Evolutionary conservation across 2,797 vertebrate species (phyloP).

Genomic region (Hybognathus amarus): DNA sequence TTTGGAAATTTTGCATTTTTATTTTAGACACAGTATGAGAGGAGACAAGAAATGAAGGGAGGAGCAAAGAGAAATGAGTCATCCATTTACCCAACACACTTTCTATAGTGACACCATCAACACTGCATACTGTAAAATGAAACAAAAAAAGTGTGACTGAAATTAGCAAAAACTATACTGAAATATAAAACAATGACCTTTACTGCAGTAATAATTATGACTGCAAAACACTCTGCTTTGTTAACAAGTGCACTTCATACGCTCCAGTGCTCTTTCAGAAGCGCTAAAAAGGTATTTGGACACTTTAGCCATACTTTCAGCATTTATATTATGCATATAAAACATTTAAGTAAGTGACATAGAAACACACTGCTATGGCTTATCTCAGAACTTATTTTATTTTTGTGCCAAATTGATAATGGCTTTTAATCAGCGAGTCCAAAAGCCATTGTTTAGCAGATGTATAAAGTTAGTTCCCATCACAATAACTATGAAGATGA

Average conservation of each 20-base stretch:
- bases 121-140: neutral
- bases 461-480: neutral
- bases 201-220: neutral
- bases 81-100: constrained; percentile 8
- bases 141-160: neutral
- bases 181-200: constrained; percentile 4
- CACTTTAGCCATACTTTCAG: neutral
- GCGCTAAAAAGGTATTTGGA: neutral
- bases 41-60: neutral
- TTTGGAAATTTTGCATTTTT: neutral
- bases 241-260: neutral
- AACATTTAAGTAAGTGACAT: neutral
- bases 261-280: neutral
- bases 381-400: neutral
- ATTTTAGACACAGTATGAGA: neutral
- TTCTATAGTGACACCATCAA: constrained; percentile 10
- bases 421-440: neutral
- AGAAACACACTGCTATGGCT: neutral
- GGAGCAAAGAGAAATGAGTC: neutral
- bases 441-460: neutral
- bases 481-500: neutral
- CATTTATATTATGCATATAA: neutral
- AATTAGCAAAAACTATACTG: neutral
- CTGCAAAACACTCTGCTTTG: neutral
- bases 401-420: neutral